A percentile compares a stretch with the other conserved stretches of the same genome.
Conservation (phyloP, 2,113 vertebrate genomes). For the Tachysurus vachellii region DNA sequence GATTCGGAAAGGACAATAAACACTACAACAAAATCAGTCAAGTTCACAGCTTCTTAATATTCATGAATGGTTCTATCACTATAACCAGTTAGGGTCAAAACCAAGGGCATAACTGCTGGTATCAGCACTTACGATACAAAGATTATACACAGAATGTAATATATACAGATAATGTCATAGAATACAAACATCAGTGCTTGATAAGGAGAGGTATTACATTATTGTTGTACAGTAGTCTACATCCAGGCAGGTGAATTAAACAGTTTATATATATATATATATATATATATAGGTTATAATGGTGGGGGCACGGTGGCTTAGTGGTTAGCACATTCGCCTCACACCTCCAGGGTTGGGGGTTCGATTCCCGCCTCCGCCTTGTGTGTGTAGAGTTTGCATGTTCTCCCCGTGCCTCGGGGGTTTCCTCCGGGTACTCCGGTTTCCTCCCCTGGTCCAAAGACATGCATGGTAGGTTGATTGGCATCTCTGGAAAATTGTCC, state of each 20-base stretch:
- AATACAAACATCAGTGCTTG: neutral
- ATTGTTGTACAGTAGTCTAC: neutral
- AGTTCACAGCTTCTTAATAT: neutral
- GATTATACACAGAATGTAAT: neutral
- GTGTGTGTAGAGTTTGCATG: no score
- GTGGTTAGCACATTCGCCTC: no score
- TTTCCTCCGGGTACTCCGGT: no score
- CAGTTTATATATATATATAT: neutral
- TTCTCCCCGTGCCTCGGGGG: no score
- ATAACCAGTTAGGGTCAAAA: slow-evolving; percentile 1
- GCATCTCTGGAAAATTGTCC: no score
- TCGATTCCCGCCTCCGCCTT: no score
- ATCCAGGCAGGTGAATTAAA: neutral
- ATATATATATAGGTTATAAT: no score
- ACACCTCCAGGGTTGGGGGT: no score
- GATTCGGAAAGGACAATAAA: neutral
- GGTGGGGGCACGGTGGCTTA: no score
- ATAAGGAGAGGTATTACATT: neutral
- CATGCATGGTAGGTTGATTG: no score
- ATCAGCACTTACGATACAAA: neutral
- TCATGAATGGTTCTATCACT: neutral
- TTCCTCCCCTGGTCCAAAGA: no score
- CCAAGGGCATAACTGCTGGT: neutral
- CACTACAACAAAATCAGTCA: neutral
- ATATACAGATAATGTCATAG: neutral